Evolutionary conservation across 2,888 invertebrate species (phyloP).

Genomic region (Carcina quercana): DNA sequence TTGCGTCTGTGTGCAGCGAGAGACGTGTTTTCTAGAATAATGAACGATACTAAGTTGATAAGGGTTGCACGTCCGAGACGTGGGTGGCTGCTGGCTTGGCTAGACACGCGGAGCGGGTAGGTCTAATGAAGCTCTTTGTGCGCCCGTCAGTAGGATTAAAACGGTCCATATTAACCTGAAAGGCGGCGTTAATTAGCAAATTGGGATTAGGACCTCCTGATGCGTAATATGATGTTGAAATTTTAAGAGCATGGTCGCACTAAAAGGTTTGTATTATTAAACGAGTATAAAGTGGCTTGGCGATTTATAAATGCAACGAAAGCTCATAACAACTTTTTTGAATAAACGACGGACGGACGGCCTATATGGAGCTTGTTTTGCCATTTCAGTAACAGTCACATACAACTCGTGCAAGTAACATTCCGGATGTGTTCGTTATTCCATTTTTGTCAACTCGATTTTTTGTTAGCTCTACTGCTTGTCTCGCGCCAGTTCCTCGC

Average conservation of each 20-base stretch:
- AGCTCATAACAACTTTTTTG: no score
- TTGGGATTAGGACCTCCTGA: not conserved
- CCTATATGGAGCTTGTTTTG: slow-evolving; percentile 2
- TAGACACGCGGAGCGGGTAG: no score
- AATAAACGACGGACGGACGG: no score
- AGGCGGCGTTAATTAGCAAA: not conserved
- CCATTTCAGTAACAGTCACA: slow-evolving; percentile 5
- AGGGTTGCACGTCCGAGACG: slow-evolving; percentile 19
- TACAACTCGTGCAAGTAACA: slow-evolving; percentile 1
- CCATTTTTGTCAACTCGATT: slow-evolving; percentile 1
- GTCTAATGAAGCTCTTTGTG: slow-evolving; percentile 19
- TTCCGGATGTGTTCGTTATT: slow-evolving; percentile 3
- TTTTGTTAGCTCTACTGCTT: not conserved
- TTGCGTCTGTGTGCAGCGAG: slow-evolving; percentile 18
- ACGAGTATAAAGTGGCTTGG: no score
- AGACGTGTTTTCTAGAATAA: slow-evolving; percentile 35
- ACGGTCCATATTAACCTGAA: slow-evolving; percentile 5
- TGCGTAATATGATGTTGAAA: no score
- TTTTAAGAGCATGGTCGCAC: no score
- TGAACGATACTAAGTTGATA: slow-evolving; percentile 45
- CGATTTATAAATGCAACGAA: no score
- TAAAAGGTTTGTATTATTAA: no score
- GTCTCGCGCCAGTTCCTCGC: not conserved
- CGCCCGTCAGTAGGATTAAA: slow-evolving; percentile 12
- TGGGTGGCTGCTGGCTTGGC: slow-evolving; percentile 15